Base-by-base conservation (phyloP, 2,888 invertebrate species). In the Philereme transversata region DNA sequence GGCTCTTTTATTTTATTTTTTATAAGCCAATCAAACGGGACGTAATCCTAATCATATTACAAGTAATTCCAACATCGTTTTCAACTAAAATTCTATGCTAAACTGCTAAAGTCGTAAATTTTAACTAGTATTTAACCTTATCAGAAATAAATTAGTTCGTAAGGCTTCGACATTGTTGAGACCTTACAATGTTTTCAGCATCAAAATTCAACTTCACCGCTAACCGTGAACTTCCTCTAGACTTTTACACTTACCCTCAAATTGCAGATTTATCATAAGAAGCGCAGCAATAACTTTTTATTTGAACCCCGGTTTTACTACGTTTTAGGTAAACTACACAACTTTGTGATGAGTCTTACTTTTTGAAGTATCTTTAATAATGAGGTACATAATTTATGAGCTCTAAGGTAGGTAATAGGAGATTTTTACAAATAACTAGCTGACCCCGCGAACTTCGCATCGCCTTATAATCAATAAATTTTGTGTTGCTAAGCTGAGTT, bases 121-220 rank as follows among this genome's bases (percentile, higher is more conserved):
- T 64, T 51, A 58, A 58, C 50, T 46, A 56, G 49, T 48, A 40
- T 58, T 44, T 43, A 46, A 49, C 36, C 74, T 78, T 81, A 84
- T 83, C 79, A 79, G 77, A 80, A 80, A 80, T 82, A 82, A 86
- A 85, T 86, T 85, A 83, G 75, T 77, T 70, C 71, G 64, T 65
- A 72, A 73, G 73, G 73, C 75, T 71, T 77, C 66, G 62, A 71
- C 79, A 75, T 70, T 80, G 77, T 79, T 65, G 68, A 57, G 55
- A 51, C 7, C 62, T 64, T 69, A 82, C 82, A 74, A 77, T 78
- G 81, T 81, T 69, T 66, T 51, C 61, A 68, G 56, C 68, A 65
- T 72, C 69, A 70, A 70, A 68, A 70, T 71, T 68, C 49, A 63
- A 68, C 56, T 70, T 72, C 62, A 41, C 43, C 62, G 57, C 60